Conservation (phyloP, 37 sponge, comb jelly and placozoan species). For the Chondrosia reniformis region DNA sequence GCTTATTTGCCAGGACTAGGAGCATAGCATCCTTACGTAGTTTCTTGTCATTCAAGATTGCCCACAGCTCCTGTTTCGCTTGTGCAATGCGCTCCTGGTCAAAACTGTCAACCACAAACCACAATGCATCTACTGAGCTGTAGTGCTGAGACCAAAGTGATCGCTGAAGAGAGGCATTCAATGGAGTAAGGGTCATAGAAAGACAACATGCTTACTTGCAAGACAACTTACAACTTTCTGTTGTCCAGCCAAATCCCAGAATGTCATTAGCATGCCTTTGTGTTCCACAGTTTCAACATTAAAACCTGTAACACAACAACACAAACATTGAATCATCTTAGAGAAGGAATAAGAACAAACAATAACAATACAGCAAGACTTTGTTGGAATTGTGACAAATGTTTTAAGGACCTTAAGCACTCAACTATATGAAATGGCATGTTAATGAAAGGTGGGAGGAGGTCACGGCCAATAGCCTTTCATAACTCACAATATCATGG, state of each 20-base stretch:
- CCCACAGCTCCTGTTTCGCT: constrained; percentile 27
- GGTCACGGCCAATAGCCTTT: too few relatives aligned
- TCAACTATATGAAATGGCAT: too few relatives aligned
- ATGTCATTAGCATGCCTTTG: constrained; percentile 4
- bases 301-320: neutral
- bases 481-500: too few relatives aligned
- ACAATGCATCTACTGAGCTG: constrained; percentile 21
- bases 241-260: neutral
- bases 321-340: neutral
- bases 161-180: too few relatives aligned
- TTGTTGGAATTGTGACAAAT: too few relatives aligned
- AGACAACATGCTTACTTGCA: too few relatives aligned
- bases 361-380: too few relatives aligned
- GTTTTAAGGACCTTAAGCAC: too few relatives aligned
- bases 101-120: constrained; percentile 43
- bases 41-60: constrained; percentile 19
- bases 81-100: constrained; percentile 25
- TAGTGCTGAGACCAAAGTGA: constrained; percentile 30
- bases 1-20: constrained; percentile 43
- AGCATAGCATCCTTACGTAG: constrained; percentile 28
- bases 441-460: too few relatives aligned
- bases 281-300: constrained; percentile 22
- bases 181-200: neutral
- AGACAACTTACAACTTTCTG: neutral
- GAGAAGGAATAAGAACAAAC: too few relatives aligned